A percentile compares a stretch with the other conserved stretches of the same genome.
These are phyloP conservation scores for Enteromius paludinosus DNA, from an alignment of 2,797 vertebrate genomes.

Conservation along the genomic window DNA sequence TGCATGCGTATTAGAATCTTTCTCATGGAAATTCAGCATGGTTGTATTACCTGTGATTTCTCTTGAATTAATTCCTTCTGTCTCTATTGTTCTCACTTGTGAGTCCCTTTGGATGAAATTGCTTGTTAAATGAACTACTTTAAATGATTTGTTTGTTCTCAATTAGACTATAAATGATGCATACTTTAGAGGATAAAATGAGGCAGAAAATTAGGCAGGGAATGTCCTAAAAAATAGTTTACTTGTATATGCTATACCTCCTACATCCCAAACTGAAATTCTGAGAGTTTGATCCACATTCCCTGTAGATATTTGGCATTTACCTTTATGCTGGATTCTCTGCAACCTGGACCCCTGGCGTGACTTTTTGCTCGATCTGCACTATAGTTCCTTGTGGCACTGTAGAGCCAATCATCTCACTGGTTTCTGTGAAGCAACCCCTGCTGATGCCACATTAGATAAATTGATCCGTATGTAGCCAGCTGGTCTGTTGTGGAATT, in stretches of 20 bases:
- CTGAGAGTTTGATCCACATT: not conserved
- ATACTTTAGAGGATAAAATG: not conserved
- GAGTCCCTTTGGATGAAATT: not conserved
- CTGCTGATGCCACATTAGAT: conserved; percentile 66
- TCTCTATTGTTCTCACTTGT: conserved; percentile 1
- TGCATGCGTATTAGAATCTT: not conserved
- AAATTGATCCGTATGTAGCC: conserved; percentile 72
- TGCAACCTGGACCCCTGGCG: conserved; percentile 1
- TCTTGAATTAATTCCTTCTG: conserved; percentile 7
- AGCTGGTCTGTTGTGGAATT: conserved; percentile 40
- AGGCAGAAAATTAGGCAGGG: not conserved
- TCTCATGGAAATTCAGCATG: not conserved
- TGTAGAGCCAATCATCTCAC: conserved; percentile 7
- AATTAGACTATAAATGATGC: conserved; percentile 3
- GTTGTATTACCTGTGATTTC: not conserved
- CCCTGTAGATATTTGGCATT: conserved; percentile 8
- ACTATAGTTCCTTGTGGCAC: conserved; percentile 17
- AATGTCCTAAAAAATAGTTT: not conserved
- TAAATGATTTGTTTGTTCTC: conserved; percentile 9
- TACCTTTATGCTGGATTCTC: not conserved
- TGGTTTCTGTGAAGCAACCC: conserved; percentile 62
- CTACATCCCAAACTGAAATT: not conserved
- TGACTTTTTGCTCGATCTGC: conserved; percentile 11
- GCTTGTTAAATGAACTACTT: not conserved
- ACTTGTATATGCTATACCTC: not conserved